Base-by-base conservation (phyloP, 2,888 invertebrate species). In the Acleris laterana region DNA sequence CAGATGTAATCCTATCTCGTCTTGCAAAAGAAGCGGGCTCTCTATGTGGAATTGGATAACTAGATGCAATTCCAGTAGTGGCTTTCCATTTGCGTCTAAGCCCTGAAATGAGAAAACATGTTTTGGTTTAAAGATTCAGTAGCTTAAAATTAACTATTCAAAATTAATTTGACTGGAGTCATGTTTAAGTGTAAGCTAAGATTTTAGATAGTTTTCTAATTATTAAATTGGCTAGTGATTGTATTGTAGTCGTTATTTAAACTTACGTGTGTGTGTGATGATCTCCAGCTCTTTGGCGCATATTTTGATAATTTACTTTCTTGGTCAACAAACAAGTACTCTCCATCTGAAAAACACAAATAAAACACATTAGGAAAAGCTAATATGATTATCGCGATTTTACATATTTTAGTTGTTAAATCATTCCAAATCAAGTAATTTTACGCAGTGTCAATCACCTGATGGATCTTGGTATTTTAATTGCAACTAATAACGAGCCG, bases 291-390 rank as follows among this genome's bases (percentile, higher is more conserved):
- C 93, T 98, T 98, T 83, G 98, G 98, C 79, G 98, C 98, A 94
- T 98, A 98, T 93, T 99, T 99, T 85, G 97, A 97, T 82, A 99
- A 94, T 93, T 99, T 99, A 94, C 96, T 97, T 89, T 98, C 98
- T 86, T 96, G 96, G 89, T 98, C 98, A 90, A 98, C 96, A 93
- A 99, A 99, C 84, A 98, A 95, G 93, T 97, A 98, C 94, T 99
- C 98, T 93, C 97, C 97, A 95, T 98, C 98, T 98, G 95, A 49
- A 96, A 95, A 74, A 74, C 74, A 81, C 80, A 84, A 79, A 51
- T 17, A 16, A 6, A n/a, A 16, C 46, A 17, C 46, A n/a, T 46
- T 46, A 46, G 7, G 7, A 16, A 44, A 44, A 44, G 17, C 1
- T n/a, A 46, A 13, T 44, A n/a, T n/a, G 1, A 46, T 7, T n/a